phyloP scores from a whole-genome alignment of 1,140 invertebrate species.

The Drosophila sulfurigaster region DNA sequence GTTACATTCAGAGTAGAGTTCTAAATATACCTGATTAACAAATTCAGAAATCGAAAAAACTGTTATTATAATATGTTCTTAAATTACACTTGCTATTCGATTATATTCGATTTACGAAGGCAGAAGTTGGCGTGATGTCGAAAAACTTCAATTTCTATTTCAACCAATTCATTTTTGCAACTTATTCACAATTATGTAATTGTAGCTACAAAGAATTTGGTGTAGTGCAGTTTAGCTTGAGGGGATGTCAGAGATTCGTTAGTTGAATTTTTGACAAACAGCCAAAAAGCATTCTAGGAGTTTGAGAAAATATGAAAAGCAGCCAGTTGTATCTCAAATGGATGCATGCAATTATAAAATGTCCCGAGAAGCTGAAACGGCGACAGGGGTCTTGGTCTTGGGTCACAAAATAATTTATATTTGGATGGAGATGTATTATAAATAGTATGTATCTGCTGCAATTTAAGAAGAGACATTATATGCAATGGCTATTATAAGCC shows the following conservation, averaged over 20 bases:
- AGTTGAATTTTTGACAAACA: constrained; percentile 63
- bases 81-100: too few relatives aligned
- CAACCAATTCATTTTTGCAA: neutral
- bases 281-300: constrained; percentile 64
- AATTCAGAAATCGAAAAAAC: neutral
- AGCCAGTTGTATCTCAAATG: constrained; percentile 40
- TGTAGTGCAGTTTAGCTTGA: constrained; percentile 31
- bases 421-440: too few relatives aligned
- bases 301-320: constrained; percentile 62
- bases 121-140: too few relatives aligned
- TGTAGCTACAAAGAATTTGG: neutral
- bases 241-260: constrained; percentile 23
- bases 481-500: too few relatives aligned
- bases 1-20: too few relatives aligned
- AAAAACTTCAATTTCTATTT: neutral
- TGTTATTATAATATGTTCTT: too few relatives aligned
- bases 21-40: too few relatives aligned
- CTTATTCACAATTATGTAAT: neutral
- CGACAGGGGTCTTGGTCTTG: constrained; percentile 18
- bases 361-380: constrained; percentile 12
- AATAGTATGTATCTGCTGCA: too few relatives aligned
- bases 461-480: too few relatives aligned
- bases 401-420: neutral
- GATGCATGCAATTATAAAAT: constrained; percentile 30
- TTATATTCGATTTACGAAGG: too few relatives aligned